Conservation (phyloP, 1,140 invertebrate species). For the Hypsibius dujardini region DNA sequence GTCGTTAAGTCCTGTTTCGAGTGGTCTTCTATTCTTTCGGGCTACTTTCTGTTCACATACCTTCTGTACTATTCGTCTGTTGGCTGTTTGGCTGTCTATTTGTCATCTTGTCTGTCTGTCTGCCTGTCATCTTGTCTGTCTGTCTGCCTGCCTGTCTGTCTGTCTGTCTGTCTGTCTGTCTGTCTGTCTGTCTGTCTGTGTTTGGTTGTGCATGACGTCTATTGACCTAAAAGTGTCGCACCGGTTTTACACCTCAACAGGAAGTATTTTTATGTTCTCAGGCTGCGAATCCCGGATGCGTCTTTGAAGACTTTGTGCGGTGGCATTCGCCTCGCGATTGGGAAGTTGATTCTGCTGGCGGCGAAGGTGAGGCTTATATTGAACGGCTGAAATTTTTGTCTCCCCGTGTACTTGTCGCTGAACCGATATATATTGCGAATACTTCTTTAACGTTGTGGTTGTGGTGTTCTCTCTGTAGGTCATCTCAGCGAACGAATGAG, state of each 20-base stretch:
- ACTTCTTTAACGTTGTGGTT: not conserved
- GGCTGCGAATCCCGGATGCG: constrained; percentile 79
- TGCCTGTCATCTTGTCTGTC: too few relatives aligned
- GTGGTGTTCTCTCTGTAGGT: constrained; percentile 17
- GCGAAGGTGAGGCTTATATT: not conserved
- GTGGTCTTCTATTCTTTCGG: not conserved
- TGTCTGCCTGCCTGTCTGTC: too few relatives aligned
- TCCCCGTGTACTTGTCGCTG: not conserved
- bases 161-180: too few relatives aligned
- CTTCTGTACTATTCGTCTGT: too few relatives aligned
- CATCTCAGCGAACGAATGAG: constrained; percentile 2
- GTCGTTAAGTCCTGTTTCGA: not conserved
- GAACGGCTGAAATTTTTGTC: not conserved
- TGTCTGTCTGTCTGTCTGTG: too few relatives aligned
- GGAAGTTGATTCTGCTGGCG: not conserved
- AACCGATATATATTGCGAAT: not conserved
- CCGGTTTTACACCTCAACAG: constrained; percentile 15
- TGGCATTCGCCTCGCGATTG: constrained; percentile 75
- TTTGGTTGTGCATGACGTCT: too few relatives aligned
- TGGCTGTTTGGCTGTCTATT: too few relatives aligned
- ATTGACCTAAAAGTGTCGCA: not conserved
- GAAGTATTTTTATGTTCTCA: constrained; percentile 28
- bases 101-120: too few relatives aligned
- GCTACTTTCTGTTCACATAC: too few relatives aligned
- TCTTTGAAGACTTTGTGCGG: constrained; percentile 85